These are phyloP conservation scores for Sigmodon hispidus DNA, from an alignment of 2,113 vertebrate species.

Conservation along the genomic window DNA sequence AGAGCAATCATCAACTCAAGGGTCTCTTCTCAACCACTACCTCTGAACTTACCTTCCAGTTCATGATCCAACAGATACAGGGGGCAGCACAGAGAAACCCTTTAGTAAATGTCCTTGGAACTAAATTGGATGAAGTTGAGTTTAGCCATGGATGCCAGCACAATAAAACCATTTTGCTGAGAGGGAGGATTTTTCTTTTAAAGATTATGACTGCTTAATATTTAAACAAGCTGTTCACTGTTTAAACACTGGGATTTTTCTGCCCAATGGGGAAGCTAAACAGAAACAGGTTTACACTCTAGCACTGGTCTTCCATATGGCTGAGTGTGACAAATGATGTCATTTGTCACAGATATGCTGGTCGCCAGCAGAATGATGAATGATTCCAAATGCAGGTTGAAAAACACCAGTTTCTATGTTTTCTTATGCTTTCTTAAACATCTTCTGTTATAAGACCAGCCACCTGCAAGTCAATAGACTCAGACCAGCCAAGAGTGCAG, in stretches of 20 bases:
- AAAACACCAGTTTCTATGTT: constrained; percentile 65
- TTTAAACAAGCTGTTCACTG: constrained; percentile 71
- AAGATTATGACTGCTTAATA: constrained; percentile 68
- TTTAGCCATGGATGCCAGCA: constrained; percentile 52
- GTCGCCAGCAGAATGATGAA: constrained; percentile 56
- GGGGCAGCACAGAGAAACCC: background rate
- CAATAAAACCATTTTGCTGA: constrained; percentile 34
- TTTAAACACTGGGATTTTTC: constrained; percentile 60
- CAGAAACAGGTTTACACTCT: constrained; percentile 59
- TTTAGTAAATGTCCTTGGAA: background rate
- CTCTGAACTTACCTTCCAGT: background rate
- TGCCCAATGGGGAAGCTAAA: background rate
- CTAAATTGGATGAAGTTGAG: background rate
- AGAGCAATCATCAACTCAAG: background rate
- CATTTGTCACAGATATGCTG: constrained; percentile 67
- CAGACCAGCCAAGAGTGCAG: background rate
- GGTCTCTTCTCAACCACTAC: background rate
- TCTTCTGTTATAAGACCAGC: background rate
- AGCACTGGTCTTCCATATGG: constrained; percentile 69
- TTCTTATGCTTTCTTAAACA: background rate
- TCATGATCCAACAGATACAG: background rate
- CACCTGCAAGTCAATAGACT: constrained; percentile 32
- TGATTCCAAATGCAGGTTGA: constrained; percentile 57
- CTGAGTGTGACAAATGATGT: constrained; percentile 72
- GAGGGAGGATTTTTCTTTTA: background rate